Percentiles rank a stretch among this genome's conserved stretches.
These are phyloP conservation scores for Oostethus manadensis DNA, from an alignment of 2,113 vertebrate genomes.

Conservation along the genomic window DNA sequence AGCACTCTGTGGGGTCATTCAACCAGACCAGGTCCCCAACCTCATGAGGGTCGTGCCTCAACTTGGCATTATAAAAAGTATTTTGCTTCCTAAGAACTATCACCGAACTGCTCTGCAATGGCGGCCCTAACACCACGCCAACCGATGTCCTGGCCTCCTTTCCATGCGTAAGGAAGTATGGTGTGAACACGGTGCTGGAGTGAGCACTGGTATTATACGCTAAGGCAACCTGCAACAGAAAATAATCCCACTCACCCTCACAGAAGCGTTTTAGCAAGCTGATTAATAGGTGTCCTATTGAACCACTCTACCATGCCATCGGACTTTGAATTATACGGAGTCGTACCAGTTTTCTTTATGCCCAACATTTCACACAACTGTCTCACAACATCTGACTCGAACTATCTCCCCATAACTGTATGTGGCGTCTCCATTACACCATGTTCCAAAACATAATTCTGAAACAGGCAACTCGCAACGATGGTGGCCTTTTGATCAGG, in stretches of 20 bases:
- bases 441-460: too few species aligned
- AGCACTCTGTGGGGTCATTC: constrained; percentile 8
- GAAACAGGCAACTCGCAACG: too few species aligned
- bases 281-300: background rate
- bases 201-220: background rate
- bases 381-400: too few species aligned
- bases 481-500: too few species aligned
- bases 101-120: too few species aligned
- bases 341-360: too few species aligned
- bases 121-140: background rate
- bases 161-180: background rate
- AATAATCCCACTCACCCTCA: too few species aligned
- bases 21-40: constrained; percentile 14
- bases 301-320: background rate
- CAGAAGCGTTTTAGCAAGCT: background rate
- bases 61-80: constrained; percentile 1
- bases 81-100: background rate
- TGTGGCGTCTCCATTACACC: too few species aligned
- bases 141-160: background rate
- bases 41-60: background rate
- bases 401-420: too few species aligned
- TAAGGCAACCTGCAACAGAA: too few species aligned
- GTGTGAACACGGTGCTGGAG: background rate
- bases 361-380: too few species aligned
- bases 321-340: too few species aligned